Evolutionary conservation across 2,113 vertebrate species (phyloP).

Genomic region (Myiagra hebetior): DNA sequence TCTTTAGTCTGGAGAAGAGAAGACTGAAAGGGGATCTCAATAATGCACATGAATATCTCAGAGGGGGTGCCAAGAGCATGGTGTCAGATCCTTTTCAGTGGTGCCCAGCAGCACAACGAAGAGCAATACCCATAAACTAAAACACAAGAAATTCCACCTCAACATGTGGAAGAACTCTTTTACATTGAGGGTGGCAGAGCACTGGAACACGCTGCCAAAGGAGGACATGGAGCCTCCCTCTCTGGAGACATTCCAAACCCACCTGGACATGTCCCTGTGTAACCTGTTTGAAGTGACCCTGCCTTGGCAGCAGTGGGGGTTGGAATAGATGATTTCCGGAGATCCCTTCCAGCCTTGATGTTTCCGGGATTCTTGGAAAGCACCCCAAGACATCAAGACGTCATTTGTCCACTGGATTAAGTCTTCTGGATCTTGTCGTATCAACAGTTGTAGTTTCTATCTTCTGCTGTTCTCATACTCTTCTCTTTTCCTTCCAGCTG

Average conservation of each 20-base stretch:
- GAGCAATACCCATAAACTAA: background rate
- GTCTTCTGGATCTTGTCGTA: background rate
- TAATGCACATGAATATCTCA: background rate
- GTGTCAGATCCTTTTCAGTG: background rate
- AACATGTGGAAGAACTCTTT: background rate
- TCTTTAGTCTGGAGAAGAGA: background rate
- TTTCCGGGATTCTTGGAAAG: background rate
- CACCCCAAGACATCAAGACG: too few species aligned
- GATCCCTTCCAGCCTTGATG: background rate
- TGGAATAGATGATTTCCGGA: background rate
- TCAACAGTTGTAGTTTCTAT: background rate
- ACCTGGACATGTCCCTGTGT: background rate
- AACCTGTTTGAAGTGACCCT: background rate
- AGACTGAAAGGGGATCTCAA: background rate
- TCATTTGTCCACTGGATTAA: background rate
- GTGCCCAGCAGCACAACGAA: background rate
- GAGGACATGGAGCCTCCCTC: background rate
- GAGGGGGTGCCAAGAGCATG: background rate
- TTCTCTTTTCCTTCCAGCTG: background rate
- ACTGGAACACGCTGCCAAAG: background rate
- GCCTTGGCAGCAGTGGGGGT: accelerated
- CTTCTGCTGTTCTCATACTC: background rate
- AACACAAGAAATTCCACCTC: background rate
- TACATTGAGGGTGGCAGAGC: background rate
- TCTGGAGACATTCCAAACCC: background rate